A percentile compares a stretch with the other conserved stretches of the same genome.
Conservation (phyloP, 2,113 vertebrate species). For the Alethe diademata region DNA sequence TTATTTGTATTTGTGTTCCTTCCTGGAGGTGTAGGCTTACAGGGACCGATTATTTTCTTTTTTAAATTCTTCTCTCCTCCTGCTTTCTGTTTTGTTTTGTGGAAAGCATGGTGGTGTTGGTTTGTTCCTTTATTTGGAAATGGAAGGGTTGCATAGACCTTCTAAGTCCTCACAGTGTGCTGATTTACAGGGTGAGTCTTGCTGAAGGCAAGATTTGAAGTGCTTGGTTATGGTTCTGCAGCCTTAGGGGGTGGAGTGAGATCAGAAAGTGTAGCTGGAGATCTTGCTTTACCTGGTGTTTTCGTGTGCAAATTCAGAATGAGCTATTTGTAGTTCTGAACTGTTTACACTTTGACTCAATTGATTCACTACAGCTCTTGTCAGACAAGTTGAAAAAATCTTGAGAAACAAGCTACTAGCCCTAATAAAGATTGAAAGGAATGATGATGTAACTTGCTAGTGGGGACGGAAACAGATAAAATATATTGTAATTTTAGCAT, state of each 20-base stretch:
- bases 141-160: background rate
- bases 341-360: background rate
- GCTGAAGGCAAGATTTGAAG: background rate
- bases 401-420: background rate
- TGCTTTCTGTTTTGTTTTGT: background rate
- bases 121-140: background rate
- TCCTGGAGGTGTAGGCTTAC: background rate
- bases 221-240: background rate
- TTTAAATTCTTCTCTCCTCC: background rate
- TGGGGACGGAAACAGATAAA: background rate
- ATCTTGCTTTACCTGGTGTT: background rate
- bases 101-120: background rate
- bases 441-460: background rate
- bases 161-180: background rate
- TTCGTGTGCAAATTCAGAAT: background rate
- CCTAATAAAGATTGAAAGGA: background rate
- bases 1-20: background rate
- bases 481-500: background rate
- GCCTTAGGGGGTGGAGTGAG: background rate
- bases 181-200: background rate
- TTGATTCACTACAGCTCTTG: background rate
- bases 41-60: background rate
- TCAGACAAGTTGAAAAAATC: background rate
- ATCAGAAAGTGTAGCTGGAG: background rate
- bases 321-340: background rate